These are phyloP conservation scores for Belonocnema kinseyi DNA, from an alignment of 1,140 invertebrate species.

Conservation along the genomic window DNA sequence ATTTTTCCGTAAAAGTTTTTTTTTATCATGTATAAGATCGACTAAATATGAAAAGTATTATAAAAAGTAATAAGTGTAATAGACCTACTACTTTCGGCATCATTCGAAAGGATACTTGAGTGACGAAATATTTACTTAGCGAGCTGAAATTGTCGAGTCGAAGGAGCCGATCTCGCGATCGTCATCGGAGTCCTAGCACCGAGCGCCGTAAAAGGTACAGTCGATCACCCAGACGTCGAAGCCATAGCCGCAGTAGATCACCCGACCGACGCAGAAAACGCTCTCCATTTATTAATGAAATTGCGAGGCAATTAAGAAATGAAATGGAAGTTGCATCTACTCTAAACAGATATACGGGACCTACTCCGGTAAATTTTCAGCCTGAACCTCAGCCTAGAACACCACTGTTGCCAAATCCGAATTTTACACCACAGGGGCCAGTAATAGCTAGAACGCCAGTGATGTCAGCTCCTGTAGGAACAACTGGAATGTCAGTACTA, in stretches of 20 bases:
- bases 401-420: constrained; percentile 35
- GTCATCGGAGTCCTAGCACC: constrained; percentile 65
- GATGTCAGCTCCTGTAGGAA: background rate
- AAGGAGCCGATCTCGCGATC: constrained; percentile 67
- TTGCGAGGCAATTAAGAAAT: constrained; percentile 64
- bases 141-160: constrained; percentile 60
- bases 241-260: constrained; percentile 58
- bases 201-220: constrained; percentile 66
- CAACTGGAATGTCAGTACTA: constrained; percentile 23
- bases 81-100: background rate
- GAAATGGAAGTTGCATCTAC: constrained; percentile 49
- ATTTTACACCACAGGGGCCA: constrained; percentile 23
- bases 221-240: constrained; percentile 62
- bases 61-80: background rate
- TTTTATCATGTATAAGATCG: no score
- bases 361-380: constrained; percentile 27
- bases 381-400: constrained; percentile 47
- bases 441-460: constrained; percentile 27
- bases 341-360: constrained; percentile 27
- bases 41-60: background rate
- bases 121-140: constrained; percentile 58
- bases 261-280: constrained; percentile 65
- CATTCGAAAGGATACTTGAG: constrained; percentile 7
- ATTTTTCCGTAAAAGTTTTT: no score
- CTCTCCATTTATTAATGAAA: constrained; percentile 72